Base-by-base conservation (phyloP, 1,140 invertebrate species). In the Apis florea region DNA sequence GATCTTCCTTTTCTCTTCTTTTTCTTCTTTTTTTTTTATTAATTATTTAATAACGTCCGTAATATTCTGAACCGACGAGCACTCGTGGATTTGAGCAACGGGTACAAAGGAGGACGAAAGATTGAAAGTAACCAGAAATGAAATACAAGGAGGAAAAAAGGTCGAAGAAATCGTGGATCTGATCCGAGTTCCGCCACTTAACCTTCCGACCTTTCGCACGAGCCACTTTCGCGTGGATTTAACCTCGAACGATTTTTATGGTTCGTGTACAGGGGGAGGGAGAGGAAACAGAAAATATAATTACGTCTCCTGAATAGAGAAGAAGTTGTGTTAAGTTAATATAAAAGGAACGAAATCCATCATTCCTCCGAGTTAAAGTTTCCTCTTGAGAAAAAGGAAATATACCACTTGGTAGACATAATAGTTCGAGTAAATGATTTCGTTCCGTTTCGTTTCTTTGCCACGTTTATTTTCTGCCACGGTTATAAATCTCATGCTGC, bases 11-110 rank as follows among this genome's bases (percentile, higher is more conserved):
- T 11, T 17, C 5, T 11, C 3, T 31, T 31, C 31, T 40, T 4
- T 2, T 40, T 40, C 6, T 40, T 6, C 2, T 40, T 13, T 61
- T 61, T n/a, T 79, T 61, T 53, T 47, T 72, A 10, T 79, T 73
- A 79, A 79, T 73, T 79, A 73, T 79, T 63, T 40, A 72, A 61
- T 54, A 40, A 51, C 49, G 49, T 40, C 19, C 49, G 56, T 53
- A 64, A 72, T 72, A 79, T 79, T 63, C 47, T 31, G 68, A 19
- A 51, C 40, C 13, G 12, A 63, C 21, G 19, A 63, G 67, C 5
- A 3, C 31, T 40, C 56, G 67, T 10, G 21, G 12, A 70, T 79
- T 40, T 49, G 49, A 79, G 26, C 19, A 17, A 59, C 6, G 21
- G 21, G 49, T 17, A 24, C n/a, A 54, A 72, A 79, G 26, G 10